Percentiles rank a stretch among this genome's conserved stretches.
Evolutionary conservation across 2,888 invertebrate genomes (phyloP).

Genomic region (Elaeidobius kamerunicus): DNA sequence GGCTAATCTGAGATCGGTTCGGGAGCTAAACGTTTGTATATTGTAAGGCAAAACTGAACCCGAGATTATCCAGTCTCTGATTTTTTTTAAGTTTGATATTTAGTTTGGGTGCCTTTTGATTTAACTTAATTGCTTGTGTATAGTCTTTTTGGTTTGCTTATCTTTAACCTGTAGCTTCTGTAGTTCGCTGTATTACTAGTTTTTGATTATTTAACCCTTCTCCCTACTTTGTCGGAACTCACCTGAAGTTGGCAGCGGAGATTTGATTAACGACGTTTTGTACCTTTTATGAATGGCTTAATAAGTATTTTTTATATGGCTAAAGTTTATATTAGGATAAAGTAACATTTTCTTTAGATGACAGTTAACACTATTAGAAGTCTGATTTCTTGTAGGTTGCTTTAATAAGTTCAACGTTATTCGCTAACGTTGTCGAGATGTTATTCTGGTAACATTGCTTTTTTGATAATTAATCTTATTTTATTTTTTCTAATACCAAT

Average conservation of each 20-base stretch:
- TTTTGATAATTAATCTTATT: background rate
- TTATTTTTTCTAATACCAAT: background rate
- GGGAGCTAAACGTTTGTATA: constrained; percentile 39
- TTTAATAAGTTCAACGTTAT: constrained; percentile 8
- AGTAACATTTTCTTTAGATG: constrained; percentile 8
- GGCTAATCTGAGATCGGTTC: constrained; percentile 33
- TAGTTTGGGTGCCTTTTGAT: constrained; percentile 43
- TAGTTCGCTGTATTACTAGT: constrained; percentile 35
- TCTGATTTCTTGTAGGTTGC: constrained; percentile 6
- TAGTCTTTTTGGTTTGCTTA: constrained; percentile 37
- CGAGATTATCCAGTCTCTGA: constrained; percentile 49
- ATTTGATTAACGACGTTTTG: constrained; percentile 16
- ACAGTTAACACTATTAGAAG: background rate
- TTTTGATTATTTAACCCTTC: constrained; percentile 37
- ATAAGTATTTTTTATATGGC: background rate
- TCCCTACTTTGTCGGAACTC: constrained; percentile 33
- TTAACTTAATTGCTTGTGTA: constrained; percentile 40
- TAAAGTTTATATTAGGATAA: background rate
- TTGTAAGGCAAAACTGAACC: constrained; percentile 49
- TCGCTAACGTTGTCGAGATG: constrained; percentile 12
- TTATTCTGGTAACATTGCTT: constrained; percentile 25
- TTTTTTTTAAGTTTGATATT: constrained; percentile 40
- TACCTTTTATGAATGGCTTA: constrained; percentile 9
- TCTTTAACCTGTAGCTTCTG: constrained; percentile 29
- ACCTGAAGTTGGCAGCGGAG: constrained; percentile 8